Evolutionary conservation across 2,113 vertebrate species (phyloP).

Genomic region (Cochlearius cochlearius): DNA sequence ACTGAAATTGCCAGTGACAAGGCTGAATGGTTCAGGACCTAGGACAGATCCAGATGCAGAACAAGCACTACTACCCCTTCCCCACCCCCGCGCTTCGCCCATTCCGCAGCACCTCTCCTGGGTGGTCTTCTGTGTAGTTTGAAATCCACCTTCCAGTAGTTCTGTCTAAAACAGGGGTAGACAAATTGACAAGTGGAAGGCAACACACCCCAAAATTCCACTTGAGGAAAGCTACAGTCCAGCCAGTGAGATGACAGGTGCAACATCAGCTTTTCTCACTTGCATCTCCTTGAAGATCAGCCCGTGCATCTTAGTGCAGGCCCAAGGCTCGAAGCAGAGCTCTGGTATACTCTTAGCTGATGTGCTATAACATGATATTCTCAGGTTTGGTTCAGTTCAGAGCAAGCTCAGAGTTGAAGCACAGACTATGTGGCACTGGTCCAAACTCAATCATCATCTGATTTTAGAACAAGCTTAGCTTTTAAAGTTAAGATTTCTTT

Average conservation of each 20-base stretch:
- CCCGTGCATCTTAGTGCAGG: background rate
- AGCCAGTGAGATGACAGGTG: background rate
- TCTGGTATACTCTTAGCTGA: background rate
- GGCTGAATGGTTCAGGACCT: background rate
- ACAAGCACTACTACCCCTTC: background rate
- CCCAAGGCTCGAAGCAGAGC: background rate
- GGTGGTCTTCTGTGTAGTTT: background rate
- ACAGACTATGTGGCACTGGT: background rate
- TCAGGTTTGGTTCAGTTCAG: background rate
- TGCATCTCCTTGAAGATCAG: background rate
- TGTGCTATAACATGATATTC: background rate
- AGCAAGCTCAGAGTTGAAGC: background rate
- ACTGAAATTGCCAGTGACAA: fast-evolving
- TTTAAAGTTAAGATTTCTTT: background rate
- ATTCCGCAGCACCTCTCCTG: background rate
- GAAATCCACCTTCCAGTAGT: background rate
- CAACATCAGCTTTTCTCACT: background rate
- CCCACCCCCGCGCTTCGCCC: fast-evolving
- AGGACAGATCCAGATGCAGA: constrained; percentile 19
- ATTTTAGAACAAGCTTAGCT: background rate
- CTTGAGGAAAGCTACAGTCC: background rate
- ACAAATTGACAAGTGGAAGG: background rate
- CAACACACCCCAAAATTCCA: background rate
- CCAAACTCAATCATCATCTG: background rate
- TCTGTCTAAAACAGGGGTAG: background rate